Evolutionary conservation across 2,888 invertebrate species (phyloP).

Genomic region (Volucella bombylans): DNA sequence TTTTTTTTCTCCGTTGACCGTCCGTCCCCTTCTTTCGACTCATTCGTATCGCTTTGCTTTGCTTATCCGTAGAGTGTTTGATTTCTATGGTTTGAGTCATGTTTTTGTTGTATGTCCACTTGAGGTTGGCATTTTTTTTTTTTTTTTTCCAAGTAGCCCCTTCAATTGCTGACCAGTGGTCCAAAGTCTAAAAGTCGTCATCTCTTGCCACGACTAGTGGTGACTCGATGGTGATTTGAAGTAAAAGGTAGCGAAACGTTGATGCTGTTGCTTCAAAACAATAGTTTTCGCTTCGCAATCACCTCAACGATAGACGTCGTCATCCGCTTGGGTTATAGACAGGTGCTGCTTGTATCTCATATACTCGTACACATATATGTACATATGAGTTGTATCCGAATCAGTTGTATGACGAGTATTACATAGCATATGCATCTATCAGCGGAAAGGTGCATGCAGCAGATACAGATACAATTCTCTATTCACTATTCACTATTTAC

Average conservation of each 20-base stretch:
- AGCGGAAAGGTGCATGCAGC: conserved; percentile 4
- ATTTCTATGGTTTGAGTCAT: conserved; percentile 25
- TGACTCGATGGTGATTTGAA: background rate
- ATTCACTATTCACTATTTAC: too few species aligned
- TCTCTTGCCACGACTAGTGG: conserved; percentile 19
- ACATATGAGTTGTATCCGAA: conserved; percentile 24
- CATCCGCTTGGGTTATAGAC: conserved; percentile 49
- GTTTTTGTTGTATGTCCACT: conserved; percentile 26
- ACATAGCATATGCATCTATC: too few species aligned
- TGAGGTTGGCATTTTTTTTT: background rate
- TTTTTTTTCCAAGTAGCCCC: background rate
- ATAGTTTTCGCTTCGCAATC: conserved; percentile 47
- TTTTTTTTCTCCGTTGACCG: conserved; percentile 9
- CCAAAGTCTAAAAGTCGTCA: conserved; percentile 55
- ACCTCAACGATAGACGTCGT: conserved; percentile 39
- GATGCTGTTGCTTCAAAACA: conserved; percentile 11
- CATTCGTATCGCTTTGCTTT: too few species aligned
- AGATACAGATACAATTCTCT: conserved; percentile 44
- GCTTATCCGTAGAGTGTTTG: conserved; percentile 6
- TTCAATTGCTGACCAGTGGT: conserved; percentile 42
- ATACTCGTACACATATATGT: too few species aligned
- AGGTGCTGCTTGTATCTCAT: conserved; percentile 46
- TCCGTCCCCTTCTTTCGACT: background rate
- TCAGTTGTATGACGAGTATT: too few species aligned
- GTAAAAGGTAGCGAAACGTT: conserved; percentile 2